phyloP scores from a whole-genome alignment of 2,113 vertebrate species.

The Casuarius casuarius region DNA sequence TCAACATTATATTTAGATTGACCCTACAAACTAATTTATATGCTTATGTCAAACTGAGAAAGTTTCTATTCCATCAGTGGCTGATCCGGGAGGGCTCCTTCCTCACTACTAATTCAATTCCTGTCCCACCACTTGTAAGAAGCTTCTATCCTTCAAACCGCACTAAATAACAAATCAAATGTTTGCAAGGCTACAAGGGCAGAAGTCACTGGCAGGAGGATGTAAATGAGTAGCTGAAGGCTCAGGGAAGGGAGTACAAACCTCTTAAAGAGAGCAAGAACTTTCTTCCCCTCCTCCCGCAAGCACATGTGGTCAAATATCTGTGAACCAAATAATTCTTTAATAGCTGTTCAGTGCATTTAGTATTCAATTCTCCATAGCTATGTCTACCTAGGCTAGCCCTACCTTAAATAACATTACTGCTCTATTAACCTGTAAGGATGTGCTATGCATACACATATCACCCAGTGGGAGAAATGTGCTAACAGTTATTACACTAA shows the following conservation, averaged over 20 bases:
- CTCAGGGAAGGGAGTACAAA: background rate
- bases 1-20: slow-evolving; percentile 51
- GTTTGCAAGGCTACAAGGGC: background rate
- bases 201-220: background rate
- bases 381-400: background rate
- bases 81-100: slow-evolving; percentile 16
- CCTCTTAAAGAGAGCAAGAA: background rate
- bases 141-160: background rate
- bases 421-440: background rate
- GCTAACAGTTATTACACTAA: background rate
- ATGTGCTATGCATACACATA: background rate
- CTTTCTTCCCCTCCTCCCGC: background rate
- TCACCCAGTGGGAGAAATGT: background rate
- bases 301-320: background rate
- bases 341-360: background rate
- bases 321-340: background rate
- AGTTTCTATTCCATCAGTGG: background rate
- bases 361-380: background rate
- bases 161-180: background rate
- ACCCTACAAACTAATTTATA: slow-evolving; percentile 52
- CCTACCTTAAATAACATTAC: background rate
- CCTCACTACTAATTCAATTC: background rate
- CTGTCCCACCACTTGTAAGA: background rate
- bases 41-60: slow-evolving; percentile 22
- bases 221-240: background rate